phyloP scores from a whole-genome alignment of 2,797 vertebrate genomes.

The Hypotaenidia philippensis region DNA sequence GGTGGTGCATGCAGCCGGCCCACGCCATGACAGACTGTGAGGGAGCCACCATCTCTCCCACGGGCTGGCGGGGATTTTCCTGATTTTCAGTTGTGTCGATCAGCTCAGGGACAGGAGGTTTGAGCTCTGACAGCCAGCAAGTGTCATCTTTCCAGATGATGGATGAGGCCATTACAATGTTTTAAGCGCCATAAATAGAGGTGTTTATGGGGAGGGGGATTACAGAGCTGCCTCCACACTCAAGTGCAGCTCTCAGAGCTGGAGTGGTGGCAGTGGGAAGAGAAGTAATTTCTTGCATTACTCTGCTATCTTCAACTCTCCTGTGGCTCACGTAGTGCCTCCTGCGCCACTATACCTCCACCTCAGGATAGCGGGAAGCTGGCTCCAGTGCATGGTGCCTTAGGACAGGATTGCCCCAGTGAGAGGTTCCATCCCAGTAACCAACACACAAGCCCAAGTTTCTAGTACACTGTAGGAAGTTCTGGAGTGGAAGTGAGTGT shows the following conservation, averaged over 20 bases:
- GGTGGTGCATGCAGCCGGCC: no score
- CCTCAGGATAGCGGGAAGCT: neutral
- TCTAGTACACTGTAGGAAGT: neutral
- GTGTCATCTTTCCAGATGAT: neutral
- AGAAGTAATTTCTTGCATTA: neutral
- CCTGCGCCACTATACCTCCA: neutral
- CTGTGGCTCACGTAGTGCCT: neutral
- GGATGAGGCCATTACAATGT: neutral
- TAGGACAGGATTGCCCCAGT: neutral
- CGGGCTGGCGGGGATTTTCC: neutral
- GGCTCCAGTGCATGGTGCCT: fast-evolving
- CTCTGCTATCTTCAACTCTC: neutral
- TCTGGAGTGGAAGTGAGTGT: neutral
- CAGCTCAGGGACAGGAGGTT: neutral
- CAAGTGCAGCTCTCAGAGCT: neutral
- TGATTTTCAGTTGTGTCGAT: neutral
- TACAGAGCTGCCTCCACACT: fast-evolving
- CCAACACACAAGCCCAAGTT: neutral
- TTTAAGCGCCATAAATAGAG: neutral
- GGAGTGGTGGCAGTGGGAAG: neutral
- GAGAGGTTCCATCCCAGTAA: neutral
- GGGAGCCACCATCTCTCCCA: fast-evolving
- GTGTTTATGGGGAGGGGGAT: neutral
- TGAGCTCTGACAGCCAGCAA: neutral
- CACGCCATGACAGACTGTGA: fast-evolving